Conservation (phyloP, 2,113 vertebrate genomes). For the Ancistrus triradiatus region DNA sequence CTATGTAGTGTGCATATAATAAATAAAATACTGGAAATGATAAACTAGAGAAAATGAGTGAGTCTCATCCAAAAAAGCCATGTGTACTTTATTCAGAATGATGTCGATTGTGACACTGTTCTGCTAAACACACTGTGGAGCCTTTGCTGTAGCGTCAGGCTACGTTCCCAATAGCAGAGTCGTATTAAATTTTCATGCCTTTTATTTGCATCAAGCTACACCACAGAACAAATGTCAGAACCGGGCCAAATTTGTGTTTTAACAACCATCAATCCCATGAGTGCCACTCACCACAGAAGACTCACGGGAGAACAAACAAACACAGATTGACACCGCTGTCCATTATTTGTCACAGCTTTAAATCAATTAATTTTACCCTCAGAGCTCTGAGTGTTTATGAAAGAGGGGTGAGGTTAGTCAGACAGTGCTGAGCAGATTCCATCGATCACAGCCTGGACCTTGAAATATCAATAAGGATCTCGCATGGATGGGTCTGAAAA, state of each 20-base stretch:
- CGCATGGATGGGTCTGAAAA: too few relatives aligned
- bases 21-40: too few relatives aligned
- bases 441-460: constrained; percentile 79
- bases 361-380: constrained; percentile 84
- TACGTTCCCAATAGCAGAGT: constrained; percentile 12
- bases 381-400: constrained; percentile 75
- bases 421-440: too few relatives aligned
- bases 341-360: constrained; percentile 74
- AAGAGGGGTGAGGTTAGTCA: constrained; percentile 68
- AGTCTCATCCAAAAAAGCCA: too few relatives aligned
- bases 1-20: too few relatives aligned
- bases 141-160: neutral
- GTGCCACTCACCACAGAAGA: too few relatives aligned
- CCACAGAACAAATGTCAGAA: constrained; percentile 28
- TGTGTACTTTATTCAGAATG: too few relatives aligned
- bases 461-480: constrained; percentile 89
- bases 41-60: too few relatives aligned
- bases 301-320: constrained; percentile 39
- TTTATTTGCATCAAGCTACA: constrained; percentile 26
- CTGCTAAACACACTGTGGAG: too few relatives aligned
- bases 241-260: neutral
- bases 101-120: too few relatives aligned
- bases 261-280: constrained; percentile 2
- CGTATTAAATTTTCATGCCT: constrained; percentile 36
- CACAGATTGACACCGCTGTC: constrained; percentile 57